These are phyloP conservation scores for Anarhynchus alexandrinus DNA, from an alignment of 2,113 vertebrate genomes.

Conservation along the genomic window DNA sequence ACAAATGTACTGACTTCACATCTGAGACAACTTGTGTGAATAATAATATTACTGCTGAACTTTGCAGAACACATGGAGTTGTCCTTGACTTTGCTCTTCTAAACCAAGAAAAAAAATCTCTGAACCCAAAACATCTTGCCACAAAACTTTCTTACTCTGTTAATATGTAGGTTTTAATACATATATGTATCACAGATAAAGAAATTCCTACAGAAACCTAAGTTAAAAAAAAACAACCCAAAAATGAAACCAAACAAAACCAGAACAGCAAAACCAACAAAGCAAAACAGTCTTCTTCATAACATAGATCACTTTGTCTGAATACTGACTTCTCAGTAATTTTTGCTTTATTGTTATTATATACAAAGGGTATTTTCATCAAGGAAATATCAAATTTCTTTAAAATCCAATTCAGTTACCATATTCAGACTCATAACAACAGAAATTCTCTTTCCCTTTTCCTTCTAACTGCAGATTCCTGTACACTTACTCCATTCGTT, in stretches of 20 bases:
- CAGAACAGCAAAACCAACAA: not conserved
- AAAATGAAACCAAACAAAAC: not conserved
- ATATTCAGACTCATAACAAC: not conserved
- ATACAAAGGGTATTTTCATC: not conserved
- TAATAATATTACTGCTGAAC: conserved; percentile 63
- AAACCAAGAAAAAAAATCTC: not conserved
- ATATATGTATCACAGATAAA: not conserved
- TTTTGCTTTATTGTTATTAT: not conserved
- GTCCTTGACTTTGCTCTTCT: conserved; percentile 56
- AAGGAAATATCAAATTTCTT: not conserved
- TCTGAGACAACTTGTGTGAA: conserved; percentile 48
- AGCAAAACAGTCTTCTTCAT: not conserved
- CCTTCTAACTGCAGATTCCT: not conserved
- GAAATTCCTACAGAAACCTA: not conserved
- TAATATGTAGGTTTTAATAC: not conserved
- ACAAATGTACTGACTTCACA: conserved; percentile 56
- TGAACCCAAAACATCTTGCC: not conserved
- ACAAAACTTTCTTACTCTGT: not conserved
- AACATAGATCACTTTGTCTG: not conserved
- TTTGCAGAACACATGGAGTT: conserved; percentile 32
- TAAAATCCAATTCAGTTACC: not conserved
- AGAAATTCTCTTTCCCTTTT: not conserved
- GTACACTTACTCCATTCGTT: not conserved
- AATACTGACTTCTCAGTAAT: not conserved
- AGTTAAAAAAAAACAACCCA: not conserved